A percentile compares a stretch with the other conserved stretches of the same genome.
Conservation (phyloP, 1,140 invertebrate species). For the Metopolophium dirhodum region DNA sequence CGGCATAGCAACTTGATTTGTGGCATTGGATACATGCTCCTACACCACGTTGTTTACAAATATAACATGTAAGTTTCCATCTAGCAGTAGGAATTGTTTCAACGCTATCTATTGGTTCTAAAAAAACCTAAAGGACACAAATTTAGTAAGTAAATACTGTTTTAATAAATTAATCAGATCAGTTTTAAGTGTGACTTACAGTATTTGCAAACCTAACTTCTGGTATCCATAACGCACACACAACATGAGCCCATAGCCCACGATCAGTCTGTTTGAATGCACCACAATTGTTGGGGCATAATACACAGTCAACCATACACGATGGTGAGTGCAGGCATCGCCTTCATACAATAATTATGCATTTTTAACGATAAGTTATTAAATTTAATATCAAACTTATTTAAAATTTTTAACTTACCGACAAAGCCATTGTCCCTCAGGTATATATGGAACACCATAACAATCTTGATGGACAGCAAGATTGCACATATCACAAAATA, state of each 20-base stretch:
- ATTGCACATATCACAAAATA: slow-evolving; percentile 99
- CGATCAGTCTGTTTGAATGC: slow-evolving; percentile 98
- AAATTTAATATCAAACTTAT: neutral
- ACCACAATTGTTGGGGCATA: slow-evolving; percentile 97
- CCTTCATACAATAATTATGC: slow-evolving; percentile 52
- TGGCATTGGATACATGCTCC: slow-evolving; percentile 99
- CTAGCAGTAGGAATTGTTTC: slow-evolving; percentile 93
- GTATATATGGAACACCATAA: slow-evolving; percentile 98
- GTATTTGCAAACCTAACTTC: slow-evolving; percentile 98
- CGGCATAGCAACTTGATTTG: slow-evolving; percentile 93
- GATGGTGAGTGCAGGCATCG: slow-evolving; percentile 95
- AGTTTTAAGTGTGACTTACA: slow-evolving; percentile 63
- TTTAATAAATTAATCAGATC: neutral
- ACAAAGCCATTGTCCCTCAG: slow-evolving; percentile 98
- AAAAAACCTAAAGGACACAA: slow-evolving; percentile 70
- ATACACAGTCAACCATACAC: slow-evolving; percentile 91
- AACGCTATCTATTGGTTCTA: slow-evolving; percentile 97
- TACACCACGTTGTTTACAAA: slow-evolving; percentile 91
- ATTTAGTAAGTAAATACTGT: neutral
- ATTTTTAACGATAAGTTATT: neutral
- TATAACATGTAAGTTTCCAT: slow-evolving; percentile 94
- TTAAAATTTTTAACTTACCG: slow-evolving; percentile 64
- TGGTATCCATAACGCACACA: slow-evolving; percentile 98
- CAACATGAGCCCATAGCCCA: slow-evolving; percentile 96
- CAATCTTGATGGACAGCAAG: slow-evolving; percentile 98